Evolutionary conservation across 1,140 invertebrate species (phyloP), one percentile per base, ranked within the genome.

Genomic region (Brachionus calyciflorus): DNA sequence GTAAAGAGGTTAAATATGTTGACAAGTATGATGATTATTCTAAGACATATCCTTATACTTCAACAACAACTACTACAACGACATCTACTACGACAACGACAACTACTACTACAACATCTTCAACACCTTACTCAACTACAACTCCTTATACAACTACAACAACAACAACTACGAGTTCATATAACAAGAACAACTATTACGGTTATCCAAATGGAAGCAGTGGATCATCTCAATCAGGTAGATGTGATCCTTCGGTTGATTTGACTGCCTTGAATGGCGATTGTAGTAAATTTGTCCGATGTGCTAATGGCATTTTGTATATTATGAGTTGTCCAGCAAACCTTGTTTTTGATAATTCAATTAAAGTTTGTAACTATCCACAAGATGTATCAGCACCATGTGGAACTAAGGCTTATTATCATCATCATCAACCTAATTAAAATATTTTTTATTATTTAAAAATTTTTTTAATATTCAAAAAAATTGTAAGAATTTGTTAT

Each of bases 281-380:
- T 28, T 70, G 65, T 33, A 44, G 44, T 30, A 70, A 24, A 48
- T 70, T 70, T 51, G 28, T 26, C 26, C 65, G 65, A 19, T 70
- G 65, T 51, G n/a, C 65, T 1, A 70, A 70, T 48, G 65, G 65
- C 17, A 48, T 49, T 26, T 26, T 48, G 37, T 70, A 30, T 12
- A 51, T 70, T 14, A 49, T 70, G 44, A 28, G 28, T 24, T 70
- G 65, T 51, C 44, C 44, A 70, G 40, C 65, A 17, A 51, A 51
- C 19, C 28, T 51, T 21, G 9, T 70, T 17, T 70, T 70, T 46
- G 65, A 70, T 51, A 28, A 48, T 51, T 28, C 41, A 14, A 48
- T 70, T 28, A 70, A 37, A 46, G 65, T 70, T 30, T 70, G 65
- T 33, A 70, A 70, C 46, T 51, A 70, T 51, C 65, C 65, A 21